phyloP scores from a whole-genome alignment of 2,888 invertebrate species.

The Villa cingulata region DNA sequence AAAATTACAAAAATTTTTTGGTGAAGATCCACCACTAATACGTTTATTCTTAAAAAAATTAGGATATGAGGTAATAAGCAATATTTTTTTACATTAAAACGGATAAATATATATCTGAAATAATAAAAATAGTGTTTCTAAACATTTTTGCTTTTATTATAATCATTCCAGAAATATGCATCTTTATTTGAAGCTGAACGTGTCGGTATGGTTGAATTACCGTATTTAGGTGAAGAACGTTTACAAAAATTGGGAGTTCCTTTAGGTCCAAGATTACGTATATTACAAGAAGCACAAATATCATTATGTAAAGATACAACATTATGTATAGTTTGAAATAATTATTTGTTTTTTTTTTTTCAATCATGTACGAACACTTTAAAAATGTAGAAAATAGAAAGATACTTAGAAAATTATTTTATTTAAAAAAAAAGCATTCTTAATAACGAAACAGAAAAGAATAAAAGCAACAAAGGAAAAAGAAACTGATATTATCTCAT shows the following conservation, averaged over 20 bases:
- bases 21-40: conserved; percentile 81
- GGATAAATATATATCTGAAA: too few relatives aligned
- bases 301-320: conserved; percentile 46
- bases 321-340: conserved; percentile 44
- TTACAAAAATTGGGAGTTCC: conserved; percentile 82
- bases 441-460: background rate
- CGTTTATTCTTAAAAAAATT: conserved; percentile 78
- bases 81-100: too few relatives aligned
- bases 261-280: conserved; percentile 72
- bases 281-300: conserved; percentile 71
- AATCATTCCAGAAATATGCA: conserved; percentile 60
- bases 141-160: conserved; percentile 23
- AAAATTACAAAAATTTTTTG: conserved; percentile 85
- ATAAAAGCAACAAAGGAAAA: background rate
- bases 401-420: too few relatives aligned
- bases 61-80: conserved; percentile 63
- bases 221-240: conserved; percentile 78
- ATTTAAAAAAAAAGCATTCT: too few relatives aligned
- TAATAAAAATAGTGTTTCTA: background rate
- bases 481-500: too few relatives aligned
- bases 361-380: too few relatives aligned
- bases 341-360: background rate
- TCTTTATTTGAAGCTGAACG: conserved; percentile 69
- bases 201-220: conserved; percentile 79
- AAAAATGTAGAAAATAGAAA: too few relatives aligned